Evolutionary conservation across 2,888 invertebrate genomes (phyloP).

Genomic region (Drosophila stalkeri): DNA sequence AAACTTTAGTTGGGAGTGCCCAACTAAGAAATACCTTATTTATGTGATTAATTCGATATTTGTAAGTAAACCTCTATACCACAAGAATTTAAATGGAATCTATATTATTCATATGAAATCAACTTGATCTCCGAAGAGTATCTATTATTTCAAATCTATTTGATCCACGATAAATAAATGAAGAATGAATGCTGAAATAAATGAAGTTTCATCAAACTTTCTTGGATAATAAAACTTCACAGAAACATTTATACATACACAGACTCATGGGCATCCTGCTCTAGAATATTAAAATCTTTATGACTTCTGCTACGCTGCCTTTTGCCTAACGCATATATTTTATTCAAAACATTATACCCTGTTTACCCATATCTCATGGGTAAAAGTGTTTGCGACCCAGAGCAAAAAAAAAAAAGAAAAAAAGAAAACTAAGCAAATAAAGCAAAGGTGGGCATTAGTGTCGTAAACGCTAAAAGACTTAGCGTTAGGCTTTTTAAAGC

Average conservation of each 20-base stretch:
- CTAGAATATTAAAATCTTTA: neutral
- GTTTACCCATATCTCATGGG: neutral
- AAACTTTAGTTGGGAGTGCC: neutral
- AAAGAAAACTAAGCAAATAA: neutral
- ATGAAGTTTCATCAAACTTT: neutral
- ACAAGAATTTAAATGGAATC: no score
- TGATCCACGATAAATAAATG: neutral
- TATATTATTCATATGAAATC: no score
- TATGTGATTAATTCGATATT: no score
- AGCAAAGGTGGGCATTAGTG: slow-evolving; percentile 25
- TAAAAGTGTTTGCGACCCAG: neutral
- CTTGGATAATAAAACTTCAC: neutral
- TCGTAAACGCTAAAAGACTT: slow-evolving; percentile 29
- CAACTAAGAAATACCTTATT: no score
- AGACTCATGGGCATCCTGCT: neutral
- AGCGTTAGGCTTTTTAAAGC: slow-evolving; percentile 28
- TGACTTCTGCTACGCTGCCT: no score
- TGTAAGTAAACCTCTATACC: no score
- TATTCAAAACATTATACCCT: neutral
- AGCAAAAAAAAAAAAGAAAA: neutral
- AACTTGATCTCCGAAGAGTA: neutral
- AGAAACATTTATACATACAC: no score
- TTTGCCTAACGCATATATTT: no score
- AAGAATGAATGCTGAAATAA: neutral
- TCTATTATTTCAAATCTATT: neutral